Percentiles rank a stretch among this genome's conserved stretches.
Conservation (phyloP, 2,888 invertebrate species). For the Stictocephala bisonia region DNA sequence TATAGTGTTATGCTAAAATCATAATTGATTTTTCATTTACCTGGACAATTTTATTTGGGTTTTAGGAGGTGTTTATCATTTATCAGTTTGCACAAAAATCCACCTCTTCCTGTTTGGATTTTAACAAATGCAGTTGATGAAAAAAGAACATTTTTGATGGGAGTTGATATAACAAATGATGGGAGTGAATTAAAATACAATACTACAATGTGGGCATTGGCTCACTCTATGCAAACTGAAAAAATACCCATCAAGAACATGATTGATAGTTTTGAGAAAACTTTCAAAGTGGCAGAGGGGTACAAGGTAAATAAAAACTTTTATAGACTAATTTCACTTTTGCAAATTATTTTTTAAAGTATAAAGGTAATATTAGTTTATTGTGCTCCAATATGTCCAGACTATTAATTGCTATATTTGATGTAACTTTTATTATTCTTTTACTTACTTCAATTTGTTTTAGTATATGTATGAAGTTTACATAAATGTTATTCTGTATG, state of each 20-base stretch:
- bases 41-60: not conserved
- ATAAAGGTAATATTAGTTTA: no score
- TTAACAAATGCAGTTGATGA: not conserved
- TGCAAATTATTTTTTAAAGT: no score
- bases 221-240: constrained; percentile 1
- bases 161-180: constrained; percentile 1
- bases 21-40: not conserved
- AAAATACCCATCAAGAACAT: constrained; percentile 6
- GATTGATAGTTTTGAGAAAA: constrained; percentile 5
- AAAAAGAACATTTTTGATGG: not conserved
- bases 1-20: no score
- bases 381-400: no score
- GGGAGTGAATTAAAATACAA: not conserved
- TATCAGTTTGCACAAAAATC: not conserved
- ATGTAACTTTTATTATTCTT: no score
- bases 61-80: not conserved
- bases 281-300: not conserved
- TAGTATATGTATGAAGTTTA: no score
- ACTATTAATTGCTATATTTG: no score
- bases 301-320: constrained; percentile 28
- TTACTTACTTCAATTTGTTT: no score
- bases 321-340: no score
- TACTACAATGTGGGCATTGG: not conserved
- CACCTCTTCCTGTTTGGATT: constrained; percentile 1
- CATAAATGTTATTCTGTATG: no score